Evolutionary conservation across 2,888 invertebrate species (phyloP), one percentile per base, ranked within the genome.

Genomic region (Myathropa florea): DNA sequence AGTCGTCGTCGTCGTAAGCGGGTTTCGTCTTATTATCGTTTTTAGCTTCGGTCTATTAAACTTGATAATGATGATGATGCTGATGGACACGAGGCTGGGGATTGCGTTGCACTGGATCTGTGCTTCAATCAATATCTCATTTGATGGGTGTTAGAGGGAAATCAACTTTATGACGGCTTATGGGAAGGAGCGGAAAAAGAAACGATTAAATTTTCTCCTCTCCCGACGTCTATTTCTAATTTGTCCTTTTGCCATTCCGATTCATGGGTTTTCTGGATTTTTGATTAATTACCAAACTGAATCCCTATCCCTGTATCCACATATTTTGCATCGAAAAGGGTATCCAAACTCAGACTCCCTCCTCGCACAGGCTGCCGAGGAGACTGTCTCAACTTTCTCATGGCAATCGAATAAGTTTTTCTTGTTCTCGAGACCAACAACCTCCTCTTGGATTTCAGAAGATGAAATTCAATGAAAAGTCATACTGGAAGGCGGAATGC

Each of bases 391-490:
- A 63, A 59, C 26, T 67, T n/a, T n/a, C 53, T 76, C 67, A 72
- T 72, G 57, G 68, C 64, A 85, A 77, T 85, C 85, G 77, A 77
- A 78, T 73, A 85, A 85, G 70, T 86, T 86, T 75, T 46, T 71
- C 71, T 81, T 72, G 59, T 55, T 64, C 67, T 23, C 46, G 39
- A 68, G 77, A 77, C 85, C 78, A 86, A 78, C 64, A 77, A 81
- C 63, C 68, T 78, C 72, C 65, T 82, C 28, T 70, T 57, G 65
- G 65, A 71, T 72, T 46, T 21, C 57, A 68, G 64, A 68, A 73
- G 64, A 70, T 72, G 24, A 24, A 73, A 86, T 82, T 86, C 73
- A 86, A 86, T 86, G 78, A 65, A 61, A 82, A 78, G 70, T 78
- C 72, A 73, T 36, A 81, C 53, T 75, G 36, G 65, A 61, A 60